Conservation (phyloP, 2,888 invertebrate species). For the Eilema sororculum region DNA sequence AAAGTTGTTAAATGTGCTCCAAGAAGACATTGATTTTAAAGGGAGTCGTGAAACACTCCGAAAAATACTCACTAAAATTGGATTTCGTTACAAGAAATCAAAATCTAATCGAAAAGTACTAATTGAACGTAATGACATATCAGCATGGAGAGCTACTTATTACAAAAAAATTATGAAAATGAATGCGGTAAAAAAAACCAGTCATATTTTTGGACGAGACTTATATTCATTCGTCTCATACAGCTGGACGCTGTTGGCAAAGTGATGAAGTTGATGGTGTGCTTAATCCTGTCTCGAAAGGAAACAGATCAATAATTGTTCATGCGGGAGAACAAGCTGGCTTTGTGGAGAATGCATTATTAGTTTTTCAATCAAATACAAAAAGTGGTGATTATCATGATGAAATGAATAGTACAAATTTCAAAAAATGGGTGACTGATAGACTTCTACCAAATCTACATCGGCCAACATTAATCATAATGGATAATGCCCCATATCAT, state of each 20-base stretch:
- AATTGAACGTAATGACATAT: constrained; percentile 4
- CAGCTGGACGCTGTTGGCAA: constrained; percentile 7
- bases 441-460: neutral
- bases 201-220: constrained; percentile 6
- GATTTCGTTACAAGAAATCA: neutral
- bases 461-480: too few species aligned
- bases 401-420: constrained; percentile 8
- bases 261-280: neutral
- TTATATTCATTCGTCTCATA: neutral
- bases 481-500: too few species aligned
- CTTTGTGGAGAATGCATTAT: neutral
- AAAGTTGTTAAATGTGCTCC: neutral
- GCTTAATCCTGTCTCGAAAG: neutral
- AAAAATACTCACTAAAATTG: neutral
- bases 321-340: constrained; percentile 1
- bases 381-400: too few species aligned
- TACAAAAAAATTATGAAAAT: neutral
- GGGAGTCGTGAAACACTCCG: neutral
- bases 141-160: constrained; percentile 3
- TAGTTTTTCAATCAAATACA: neutral
- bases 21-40: neutral
- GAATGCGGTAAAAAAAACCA: neutral
- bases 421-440: constrained; percentile 6
- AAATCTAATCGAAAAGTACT: constrained; percentile 2
- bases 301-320: constrained; percentile 2